These are phyloP conservation scores for Pseudomyrmex sp. DNA, from an alignment of 1,140 invertebrate genomes.

Conservation along the genomic window DNA sequence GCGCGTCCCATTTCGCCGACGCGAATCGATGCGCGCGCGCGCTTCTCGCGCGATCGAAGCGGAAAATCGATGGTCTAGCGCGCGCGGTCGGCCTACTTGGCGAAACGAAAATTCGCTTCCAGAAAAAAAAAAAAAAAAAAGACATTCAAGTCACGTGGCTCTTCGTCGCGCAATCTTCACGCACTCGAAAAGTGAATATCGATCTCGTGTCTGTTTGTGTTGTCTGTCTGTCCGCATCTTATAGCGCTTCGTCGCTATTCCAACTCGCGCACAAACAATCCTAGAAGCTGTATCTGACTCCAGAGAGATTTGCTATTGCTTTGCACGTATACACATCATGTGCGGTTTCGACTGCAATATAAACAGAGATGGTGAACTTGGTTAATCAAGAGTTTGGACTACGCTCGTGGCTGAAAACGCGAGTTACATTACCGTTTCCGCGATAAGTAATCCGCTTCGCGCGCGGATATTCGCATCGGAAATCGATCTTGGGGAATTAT, in stretches of 20 bases:
- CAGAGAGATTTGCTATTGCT: constrained; percentile 1
- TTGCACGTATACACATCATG: background rate
- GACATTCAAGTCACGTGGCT: background rate
- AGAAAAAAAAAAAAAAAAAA: background rate
- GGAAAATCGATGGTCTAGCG: constrained; percentile 9
- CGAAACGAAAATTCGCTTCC: background rate
- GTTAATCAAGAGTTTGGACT: constrained; percentile 22
- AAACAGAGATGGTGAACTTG: constrained; percentile 26
- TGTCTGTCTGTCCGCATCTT: background rate
- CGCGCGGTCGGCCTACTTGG: background rate
- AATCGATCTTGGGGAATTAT: background rate
- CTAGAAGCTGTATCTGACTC: constrained; percentile 1
- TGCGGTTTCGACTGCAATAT: background rate
- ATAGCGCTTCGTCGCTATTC: background rate
- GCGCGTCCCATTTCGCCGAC: constrained; percentile 15
- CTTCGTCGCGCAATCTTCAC: too few relatives aligned
- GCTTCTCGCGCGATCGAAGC: background rate
- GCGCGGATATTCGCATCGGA: background rate
- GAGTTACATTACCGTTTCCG: background rate
- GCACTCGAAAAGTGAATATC: too few relatives aligned
- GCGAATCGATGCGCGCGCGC: constrained; percentile 1
- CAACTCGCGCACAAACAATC: background rate
- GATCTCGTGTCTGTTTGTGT: too few relatives aligned
- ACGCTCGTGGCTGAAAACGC: background rate
- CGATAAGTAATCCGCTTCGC: too few relatives aligned